These are phyloP conservation scores for Lepidostoma basale DNA, from an alignment of 1,140 invertebrate species.

Conservation along the genomic window DNA sequence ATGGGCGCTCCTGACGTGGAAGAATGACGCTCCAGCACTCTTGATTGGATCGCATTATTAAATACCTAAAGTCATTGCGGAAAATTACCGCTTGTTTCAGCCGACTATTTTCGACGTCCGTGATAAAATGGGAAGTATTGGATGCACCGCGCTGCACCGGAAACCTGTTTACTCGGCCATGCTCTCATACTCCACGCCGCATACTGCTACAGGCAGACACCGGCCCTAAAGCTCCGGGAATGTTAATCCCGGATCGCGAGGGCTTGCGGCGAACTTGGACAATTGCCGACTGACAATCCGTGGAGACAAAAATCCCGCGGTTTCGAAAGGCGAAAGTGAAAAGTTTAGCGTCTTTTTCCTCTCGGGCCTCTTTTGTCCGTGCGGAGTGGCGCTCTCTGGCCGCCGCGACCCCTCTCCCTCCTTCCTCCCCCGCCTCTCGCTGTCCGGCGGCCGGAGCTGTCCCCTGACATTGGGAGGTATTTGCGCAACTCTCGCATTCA, in stretches of 20 bases:
- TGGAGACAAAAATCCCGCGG: not conserved
- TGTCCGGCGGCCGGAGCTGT: not conserved
- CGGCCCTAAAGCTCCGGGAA: not conserved
- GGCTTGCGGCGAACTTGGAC: not conserved
- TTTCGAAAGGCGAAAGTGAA: not conserved
- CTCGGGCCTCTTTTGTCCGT: not conserved
- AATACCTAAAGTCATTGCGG: too few species aligned
- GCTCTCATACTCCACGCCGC: too few species aligned
- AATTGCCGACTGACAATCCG: not conserved
- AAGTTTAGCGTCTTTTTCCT: not conserved
- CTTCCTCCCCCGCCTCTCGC: not conserved
- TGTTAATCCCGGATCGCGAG: conserved; percentile 12
- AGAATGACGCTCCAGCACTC: too few species aligned
- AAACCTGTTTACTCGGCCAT: not conserved
- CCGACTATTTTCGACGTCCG: too few species aligned
- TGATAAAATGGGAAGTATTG: too few species aligned
- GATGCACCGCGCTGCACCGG: not conserved
- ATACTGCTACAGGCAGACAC: not conserved
- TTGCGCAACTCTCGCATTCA: not conserved
- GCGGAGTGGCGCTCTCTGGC: too few species aligned
- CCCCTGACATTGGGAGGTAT: conserved; percentile 6
- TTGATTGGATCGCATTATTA: too few species aligned
- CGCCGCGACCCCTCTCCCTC: too few species aligned
- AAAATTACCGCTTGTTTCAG: too few species aligned
- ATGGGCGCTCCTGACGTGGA: too few species aligned